A percentile compares a stretch with the other conserved stretches of the same genome.
Evolutionary conservation across 2,797 vertebrate species (phyloP).

Genomic region (Eulemur coronatus): DNA sequence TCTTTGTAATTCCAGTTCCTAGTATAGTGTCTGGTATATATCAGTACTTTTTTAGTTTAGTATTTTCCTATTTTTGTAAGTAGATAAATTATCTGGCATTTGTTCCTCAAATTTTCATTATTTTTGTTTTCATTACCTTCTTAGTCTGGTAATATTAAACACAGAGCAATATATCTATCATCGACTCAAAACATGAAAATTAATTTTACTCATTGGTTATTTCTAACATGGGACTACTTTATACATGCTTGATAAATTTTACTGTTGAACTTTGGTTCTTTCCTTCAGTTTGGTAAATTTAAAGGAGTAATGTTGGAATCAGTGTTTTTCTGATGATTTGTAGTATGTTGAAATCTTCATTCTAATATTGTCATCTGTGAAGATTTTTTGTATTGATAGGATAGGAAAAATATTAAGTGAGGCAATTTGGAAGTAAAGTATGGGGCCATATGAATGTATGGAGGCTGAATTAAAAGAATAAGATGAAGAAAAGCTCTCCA

Average conservation of each 20-base stretch:
- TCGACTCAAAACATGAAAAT: not conserved
- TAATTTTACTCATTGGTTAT: not conserved
- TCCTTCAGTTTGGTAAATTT: not conserved
- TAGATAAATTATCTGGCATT: not conserved
- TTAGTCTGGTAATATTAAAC: not conserved
- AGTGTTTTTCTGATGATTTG: no score
- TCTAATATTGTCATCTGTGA: not conserved
- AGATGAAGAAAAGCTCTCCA: rapidly evolving
- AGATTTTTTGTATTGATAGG: not conserved
- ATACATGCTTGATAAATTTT: not conserved
- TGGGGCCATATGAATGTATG: no score
- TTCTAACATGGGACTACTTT: not conserved
- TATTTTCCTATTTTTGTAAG: not conserved
- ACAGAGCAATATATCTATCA: not conserved
- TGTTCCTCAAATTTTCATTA: not conserved
- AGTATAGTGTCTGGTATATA: not conserved
- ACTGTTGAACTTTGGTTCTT: not conserved
- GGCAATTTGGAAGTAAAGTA: not conserved
- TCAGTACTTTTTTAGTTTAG: not conserved
- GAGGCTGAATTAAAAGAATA: not conserved
- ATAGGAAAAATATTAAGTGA: not conserved
- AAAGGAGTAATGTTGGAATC: not conserved
- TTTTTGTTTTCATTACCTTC: not conserved
- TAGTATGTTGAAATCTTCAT: not conserved
- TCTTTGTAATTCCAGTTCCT: not conserved